A percentile compares a stretch with the other conserved stretches of the same genome.
phyloP scores from a whole-genome alignment of 2,888 invertebrate species.

The Cephus sareptanus region DNA sequence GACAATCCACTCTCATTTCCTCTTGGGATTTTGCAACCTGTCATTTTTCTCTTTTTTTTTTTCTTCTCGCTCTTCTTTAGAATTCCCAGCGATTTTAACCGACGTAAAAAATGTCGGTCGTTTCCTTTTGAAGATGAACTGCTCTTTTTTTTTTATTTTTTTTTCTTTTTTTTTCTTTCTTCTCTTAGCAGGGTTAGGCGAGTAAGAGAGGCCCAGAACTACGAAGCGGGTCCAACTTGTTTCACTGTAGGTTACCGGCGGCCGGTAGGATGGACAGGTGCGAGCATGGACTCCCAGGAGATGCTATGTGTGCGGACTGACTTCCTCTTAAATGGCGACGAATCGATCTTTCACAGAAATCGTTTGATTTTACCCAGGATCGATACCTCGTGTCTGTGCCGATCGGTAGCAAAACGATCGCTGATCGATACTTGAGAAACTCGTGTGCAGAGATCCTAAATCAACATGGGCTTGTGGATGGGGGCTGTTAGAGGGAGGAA shows the following conservation, averaged over 20 bases:
- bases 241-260: background rate
- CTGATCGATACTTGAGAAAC: background rate
- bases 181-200: background rate
- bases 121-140: background rate
- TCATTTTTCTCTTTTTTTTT: background rate
- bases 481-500: background rate
- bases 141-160: background rate
- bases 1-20: background rate
- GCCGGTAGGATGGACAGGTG: background rate
- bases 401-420: background rate
- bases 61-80: background rate
- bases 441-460: background rate
- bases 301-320: background rate
- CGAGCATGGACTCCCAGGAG: background rate
- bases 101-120: background rate
- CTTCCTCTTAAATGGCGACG: background rate
- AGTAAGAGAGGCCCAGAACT: background rate
- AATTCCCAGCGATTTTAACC: background rate
- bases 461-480: background rate
- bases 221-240: background rate
- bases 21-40: background rate
- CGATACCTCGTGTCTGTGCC: background rate
- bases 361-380: background rate
- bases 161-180: background rate
- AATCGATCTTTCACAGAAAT: background rate